These are phyloP conservation scores for Drosophila willistoni DNA, from an alignment of 1,140 invertebrate genomes.

Conservation along the genomic window DNA sequence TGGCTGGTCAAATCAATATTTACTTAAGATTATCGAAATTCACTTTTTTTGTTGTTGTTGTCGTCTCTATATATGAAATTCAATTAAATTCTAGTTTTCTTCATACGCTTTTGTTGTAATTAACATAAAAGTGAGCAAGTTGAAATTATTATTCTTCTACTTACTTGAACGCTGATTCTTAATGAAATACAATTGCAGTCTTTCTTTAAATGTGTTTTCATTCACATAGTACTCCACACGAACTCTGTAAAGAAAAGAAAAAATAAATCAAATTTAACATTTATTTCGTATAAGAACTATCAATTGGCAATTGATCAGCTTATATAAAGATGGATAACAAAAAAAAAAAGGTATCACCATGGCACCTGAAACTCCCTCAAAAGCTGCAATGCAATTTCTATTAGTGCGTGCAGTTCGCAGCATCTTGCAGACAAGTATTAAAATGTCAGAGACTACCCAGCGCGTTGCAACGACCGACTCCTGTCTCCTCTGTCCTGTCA, in stretches of 20 bases:
- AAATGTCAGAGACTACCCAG: slow-evolving; percentile 1
- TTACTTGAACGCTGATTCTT: slow-evolving; percentile 99
- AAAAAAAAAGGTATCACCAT: no score
- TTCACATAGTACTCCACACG: slow-evolving; percentile 99
- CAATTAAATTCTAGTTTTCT: slow-evolving; percentile 55
- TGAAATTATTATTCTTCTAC: slow-evolving; percentile 83
- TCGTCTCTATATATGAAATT: slow-evolving; percentile 43
- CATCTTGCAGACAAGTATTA: slow-evolving; percentile 3
- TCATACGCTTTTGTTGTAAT: slow-evolving; percentile 37
- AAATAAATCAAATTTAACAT: background rate
- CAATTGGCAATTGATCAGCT: slow-evolving; percentile 75
- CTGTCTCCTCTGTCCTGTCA: background rate
- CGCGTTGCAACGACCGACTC: background rate
- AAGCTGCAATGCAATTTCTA: background rate
- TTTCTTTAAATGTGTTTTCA: slow-evolving; percentile 99
- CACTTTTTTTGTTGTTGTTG: slow-evolving; percentile 5
- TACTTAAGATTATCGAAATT: slow-evolving; percentile 70
- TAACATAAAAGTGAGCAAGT: slow-evolving; percentile 33
- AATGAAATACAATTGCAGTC: slow-evolving; percentile 98
- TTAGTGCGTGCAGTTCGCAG: background rate
- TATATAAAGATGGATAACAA: slow-evolving; percentile 49
- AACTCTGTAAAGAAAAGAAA: slow-evolving; percentile 89
- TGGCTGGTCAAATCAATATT: slow-evolving; percentile 72
- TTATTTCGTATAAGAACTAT: slow-evolving; percentile 11
- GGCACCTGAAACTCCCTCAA: slow-evolving; percentile 17